These are phyloP conservation scores for Ranitomeya variabilis DNA, from an alignment of 2,113 vertebrate species.

Conservation along the genomic window DNA sequence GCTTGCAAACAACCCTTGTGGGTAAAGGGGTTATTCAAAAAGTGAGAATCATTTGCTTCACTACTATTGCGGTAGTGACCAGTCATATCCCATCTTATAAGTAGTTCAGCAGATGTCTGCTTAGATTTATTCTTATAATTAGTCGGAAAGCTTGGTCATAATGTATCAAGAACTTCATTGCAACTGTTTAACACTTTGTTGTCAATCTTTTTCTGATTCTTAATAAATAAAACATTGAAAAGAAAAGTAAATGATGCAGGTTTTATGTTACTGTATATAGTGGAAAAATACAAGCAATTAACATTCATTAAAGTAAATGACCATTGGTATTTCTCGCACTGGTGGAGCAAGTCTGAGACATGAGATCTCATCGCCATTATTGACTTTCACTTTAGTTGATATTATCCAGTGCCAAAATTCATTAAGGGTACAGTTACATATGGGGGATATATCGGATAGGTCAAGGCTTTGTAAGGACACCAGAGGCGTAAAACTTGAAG, in stretches of 20 bases:
- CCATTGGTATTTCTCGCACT: conserved; percentile 8
- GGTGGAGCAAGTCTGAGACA: not conserved
- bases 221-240: too few relatives aligned
- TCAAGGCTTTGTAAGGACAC: conserved; percentile 40
- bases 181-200: too few relatives aligned
- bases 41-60: too few relatives aligned
- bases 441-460: conserved; percentile 22
- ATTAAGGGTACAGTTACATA: conserved; percentile 53
- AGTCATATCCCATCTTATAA: too few relatives aligned
- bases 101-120: too few relatives aligned
- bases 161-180: too few relatives aligned
- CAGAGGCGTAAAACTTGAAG: not conserved
- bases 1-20: too few relatives aligned
- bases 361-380: not conserved
- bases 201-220: too few relatives aligned
- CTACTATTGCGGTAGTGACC: too few relatives aligned
- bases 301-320: conserved; percentile 6
- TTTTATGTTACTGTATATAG: not conserved
- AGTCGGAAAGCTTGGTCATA: too few relatives aligned
- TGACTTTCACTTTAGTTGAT: not conserved
- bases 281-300: not conserved
- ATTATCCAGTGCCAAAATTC: conserved; percentile 42
- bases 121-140: too few relatives aligned
- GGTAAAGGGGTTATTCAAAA: too few relatives aligned
- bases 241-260: not conserved